Evolutionary conservation across 2,888 invertebrate species (phyloP), one percentile per base, ranked within the genome.

Genomic region (Andrena marginata): DNA sequence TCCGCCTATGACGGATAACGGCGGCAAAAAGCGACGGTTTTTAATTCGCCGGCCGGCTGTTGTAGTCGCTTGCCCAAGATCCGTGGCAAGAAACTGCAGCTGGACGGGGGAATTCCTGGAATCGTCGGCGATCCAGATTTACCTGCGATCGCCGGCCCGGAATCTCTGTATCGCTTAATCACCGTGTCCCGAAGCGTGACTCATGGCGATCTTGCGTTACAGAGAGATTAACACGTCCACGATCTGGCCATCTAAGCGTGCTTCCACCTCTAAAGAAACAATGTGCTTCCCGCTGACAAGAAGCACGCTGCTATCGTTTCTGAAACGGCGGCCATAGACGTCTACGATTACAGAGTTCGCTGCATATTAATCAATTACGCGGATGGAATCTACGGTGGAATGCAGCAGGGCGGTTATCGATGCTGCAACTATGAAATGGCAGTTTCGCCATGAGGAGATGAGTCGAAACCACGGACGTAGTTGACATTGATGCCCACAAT

Each of bases 51-150:
- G 51, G 33, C n/a, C 6, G 51, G 29, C 49, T 51, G 29, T 51
- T 29, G 20, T 31, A n/a, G 4, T 48, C 29, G 68, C 23, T 69
- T 35, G 26, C 68, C 35, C 35, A 35, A 35, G 56, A 35, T 35
- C 8, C 49, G 10, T n/a, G 54, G 23, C 20, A 42, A 54, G 42
- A 56, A 35, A 29, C 13, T 8, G 29, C 7, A 2, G 16, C 51
- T 26, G 16, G 54, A 73, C 49, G 35, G 68, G 68, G 20, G 69
- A 69, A 59, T 69, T 69, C 69, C 42, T 59, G 56, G 69, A 69
- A 69, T 59, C 56, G 68, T 23, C 3, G 26, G 26, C 54, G 20
- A 54, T 68, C 54, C 68, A 51, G 68, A 68, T 59, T 59, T 56
- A 23, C 26, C 35, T 7, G 23, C 54, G 69, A 69, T 69, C 69